These are phyloP conservation scores for Pelodytes ibericus DNA, from an alignment of 2,797 vertebrate species.

Conservation along the genomic window DNA sequence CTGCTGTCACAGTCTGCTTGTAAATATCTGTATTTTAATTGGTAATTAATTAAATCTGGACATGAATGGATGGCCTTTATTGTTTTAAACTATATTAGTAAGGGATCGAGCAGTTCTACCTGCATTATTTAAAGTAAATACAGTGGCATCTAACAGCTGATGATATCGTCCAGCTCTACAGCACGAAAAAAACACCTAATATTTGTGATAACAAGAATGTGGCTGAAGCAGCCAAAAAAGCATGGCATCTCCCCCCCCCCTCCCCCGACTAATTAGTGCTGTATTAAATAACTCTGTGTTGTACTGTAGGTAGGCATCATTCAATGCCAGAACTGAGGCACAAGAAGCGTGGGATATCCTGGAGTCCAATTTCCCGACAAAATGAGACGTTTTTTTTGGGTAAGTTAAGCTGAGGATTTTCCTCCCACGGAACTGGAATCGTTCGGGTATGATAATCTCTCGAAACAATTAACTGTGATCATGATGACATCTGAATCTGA, in stretches of 20 bases:
- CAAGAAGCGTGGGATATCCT: slow-evolving; percentile 44
- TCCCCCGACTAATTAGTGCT: slow-evolving; percentile 10
- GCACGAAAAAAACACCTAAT: neutral
- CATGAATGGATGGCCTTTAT: too few relatives aligned
- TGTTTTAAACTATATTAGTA: too few relatives aligned
- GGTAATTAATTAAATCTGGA: too few relatives aligned
- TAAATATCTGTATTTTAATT: too few relatives aligned
- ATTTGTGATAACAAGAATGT: neutral
- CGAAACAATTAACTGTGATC: slow-evolving; percentile 26
- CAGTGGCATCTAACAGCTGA: neutral
- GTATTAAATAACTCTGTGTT: neutral
- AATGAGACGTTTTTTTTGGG: slow-evolving; percentile 18
- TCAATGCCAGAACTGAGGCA: slow-evolving; percentile 34
- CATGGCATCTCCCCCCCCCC: neutral
- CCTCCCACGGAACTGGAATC: slow-evolving; percentile 17
- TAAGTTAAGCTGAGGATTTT: neutral
- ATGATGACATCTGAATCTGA: slow-evolving; percentile 11
- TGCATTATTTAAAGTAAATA: too few relatives aligned
- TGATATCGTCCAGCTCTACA: neutral
- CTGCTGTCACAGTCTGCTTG: too few relatives aligned
- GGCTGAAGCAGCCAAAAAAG: neutral
- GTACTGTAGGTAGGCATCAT: slow-evolving; percentile 24
- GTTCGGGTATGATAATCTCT: neutral
- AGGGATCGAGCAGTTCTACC: too few relatives aligned
- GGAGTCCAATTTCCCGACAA: slow-evolving; percentile 29